phyloP scores from a whole-genome alignment of 2,888 invertebrate genomes.

The Lithophane socia region DNA sequence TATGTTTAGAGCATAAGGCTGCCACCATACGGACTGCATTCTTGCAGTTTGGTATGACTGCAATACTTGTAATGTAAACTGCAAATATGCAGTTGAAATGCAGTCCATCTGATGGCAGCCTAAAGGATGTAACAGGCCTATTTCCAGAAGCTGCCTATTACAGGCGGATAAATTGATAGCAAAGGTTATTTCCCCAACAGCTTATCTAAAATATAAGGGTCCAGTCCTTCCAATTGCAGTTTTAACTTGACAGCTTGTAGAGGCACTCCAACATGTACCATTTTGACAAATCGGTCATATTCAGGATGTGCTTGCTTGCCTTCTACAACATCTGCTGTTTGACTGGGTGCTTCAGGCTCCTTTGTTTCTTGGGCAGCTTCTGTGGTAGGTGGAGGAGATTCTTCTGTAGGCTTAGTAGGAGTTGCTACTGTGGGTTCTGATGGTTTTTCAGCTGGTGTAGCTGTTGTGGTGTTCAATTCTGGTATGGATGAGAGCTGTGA shows the following conservation, averaged over 20 bases:
- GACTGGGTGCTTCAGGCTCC: constrained; percentile 37
- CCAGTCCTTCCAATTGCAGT: constrained; percentile 95
- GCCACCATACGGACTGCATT: too few species aligned
- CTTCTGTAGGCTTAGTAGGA: constrained; percentile 31
- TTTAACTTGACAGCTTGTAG: constrained; percentile 95
- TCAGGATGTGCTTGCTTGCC: constrained; percentile 87
- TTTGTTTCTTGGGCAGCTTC: constrained; percentile 26
- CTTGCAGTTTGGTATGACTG: too few species aligned
- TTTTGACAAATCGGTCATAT: constrained; percentile 95
- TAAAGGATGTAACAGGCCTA: background rate
- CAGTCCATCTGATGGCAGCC: too few species aligned
- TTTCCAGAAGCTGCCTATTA: background rate
- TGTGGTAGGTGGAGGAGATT: constrained; percentile 16
- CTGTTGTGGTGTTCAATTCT: constrained; percentile 77
- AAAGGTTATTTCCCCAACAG: constrained; percentile 74
- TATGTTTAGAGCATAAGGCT: too few species aligned
- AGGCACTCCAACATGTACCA: constrained; percentile 97
- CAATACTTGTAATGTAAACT: too few species aligned
- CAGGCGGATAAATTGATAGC: background rate
- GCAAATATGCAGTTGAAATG: too few species aligned
- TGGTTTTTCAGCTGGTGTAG: constrained; percentile 26
- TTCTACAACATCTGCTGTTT: constrained; percentile 45
- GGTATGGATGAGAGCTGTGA: constrained; percentile 90
- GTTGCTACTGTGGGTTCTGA: constrained; percentile 37
- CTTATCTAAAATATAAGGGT: constrained; percentile 92